Conservation (phyloP, 2,113 vertebrate genomes). For the Tyto alba region DNA sequence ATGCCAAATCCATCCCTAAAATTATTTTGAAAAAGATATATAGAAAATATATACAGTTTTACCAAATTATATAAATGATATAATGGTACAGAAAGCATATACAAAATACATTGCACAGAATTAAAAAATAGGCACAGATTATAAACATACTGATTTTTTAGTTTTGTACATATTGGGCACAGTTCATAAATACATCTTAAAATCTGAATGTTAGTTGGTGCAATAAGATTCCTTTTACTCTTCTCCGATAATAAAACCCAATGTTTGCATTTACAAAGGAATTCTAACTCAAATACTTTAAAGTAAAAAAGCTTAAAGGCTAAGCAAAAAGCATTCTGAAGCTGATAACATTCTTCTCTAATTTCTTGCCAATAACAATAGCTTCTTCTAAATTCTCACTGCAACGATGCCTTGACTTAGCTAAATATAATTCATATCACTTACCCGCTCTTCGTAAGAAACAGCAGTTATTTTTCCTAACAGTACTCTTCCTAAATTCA, state of each 20-base stretch:
- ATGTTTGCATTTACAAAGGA: background rate
- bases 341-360: background rate
- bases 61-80: background rate
- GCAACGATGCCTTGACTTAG: background rate
- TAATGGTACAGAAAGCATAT: background rate
- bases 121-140: background rate
- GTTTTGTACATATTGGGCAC: background rate
- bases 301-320: background rate
- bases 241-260: background rate
- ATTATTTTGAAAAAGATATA: background rate
- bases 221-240: background rate
- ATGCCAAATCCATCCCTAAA: background rate
- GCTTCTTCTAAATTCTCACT: background rate
- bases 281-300: background rate
- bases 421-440: conserved; percentile 39
- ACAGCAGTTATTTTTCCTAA: conserved; percentile 62
- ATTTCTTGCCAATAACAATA: conserved; percentile 46
- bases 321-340: conserved; percentile 7
- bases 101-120: background rate
- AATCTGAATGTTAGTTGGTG: background rate
- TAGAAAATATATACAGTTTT: background rate
- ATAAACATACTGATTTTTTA: background rate
- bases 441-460: conserved; percentile 70
- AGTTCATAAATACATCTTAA: background rate
- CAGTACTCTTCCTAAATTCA: conserved; percentile 71